Evolutionary conservation across 2,888 invertebrate genomes (phyloP).

Genomic region (Nebria brevicollis): DNA sequence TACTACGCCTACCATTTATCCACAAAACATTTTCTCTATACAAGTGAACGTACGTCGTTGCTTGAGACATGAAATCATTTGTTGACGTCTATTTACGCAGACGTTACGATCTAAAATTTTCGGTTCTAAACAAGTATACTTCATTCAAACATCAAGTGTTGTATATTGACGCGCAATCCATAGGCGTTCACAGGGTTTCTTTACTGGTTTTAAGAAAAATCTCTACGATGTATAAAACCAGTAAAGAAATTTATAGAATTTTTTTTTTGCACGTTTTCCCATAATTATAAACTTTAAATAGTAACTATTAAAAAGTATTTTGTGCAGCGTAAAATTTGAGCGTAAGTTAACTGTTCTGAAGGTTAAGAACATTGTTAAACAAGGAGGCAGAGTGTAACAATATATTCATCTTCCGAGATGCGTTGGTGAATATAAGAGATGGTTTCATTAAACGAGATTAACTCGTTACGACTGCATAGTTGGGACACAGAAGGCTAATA

Average conservation of each 20-base stretch:
- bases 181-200: no score
- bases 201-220: no score
- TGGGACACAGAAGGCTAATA: slow-evolving; percentile 37
- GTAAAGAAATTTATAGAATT: no score
- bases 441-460: slow-evolving; percentile 35
- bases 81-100: slow-evolving; percentile 2
- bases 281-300: no score
- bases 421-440: slow-evolving; percentile 29
- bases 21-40: slow-evolving; percentile 5
- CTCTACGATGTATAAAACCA: no score
- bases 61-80: slow-evolving; percentile 4
- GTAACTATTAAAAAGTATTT: not conserved
- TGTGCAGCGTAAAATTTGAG: not conserved
- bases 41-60: slow-evolving; percentile 7
- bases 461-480: slow-evolving; percentile 37
- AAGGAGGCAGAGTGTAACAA: slow-evolving; percentile 14
- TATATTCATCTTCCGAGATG: slow-evolving; percentile 31
- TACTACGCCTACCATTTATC: not conserved
- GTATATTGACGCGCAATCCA: no score
- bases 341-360: slow-evolving; percentile 4
- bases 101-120: no score
- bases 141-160: no score
- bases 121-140: no score
- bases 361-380: slow-evolving; percentile 13
- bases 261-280: no score